Base-by-base conservation (phyloP, 1,140 invertebrate genomes). In the Drosophila lini region DNA sequence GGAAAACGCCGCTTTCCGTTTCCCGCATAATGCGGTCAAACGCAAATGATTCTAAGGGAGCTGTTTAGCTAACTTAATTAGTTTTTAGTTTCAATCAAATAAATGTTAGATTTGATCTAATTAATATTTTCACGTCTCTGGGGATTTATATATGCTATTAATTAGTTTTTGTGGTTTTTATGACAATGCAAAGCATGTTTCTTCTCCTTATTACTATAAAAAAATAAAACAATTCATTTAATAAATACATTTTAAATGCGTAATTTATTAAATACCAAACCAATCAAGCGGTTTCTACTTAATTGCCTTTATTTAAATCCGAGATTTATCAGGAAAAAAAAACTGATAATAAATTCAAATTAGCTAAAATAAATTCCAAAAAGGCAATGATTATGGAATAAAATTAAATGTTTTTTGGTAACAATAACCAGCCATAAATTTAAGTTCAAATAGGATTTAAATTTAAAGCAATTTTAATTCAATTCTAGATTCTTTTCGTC, bases 61-160 rank as follows among this genome's bases (percentile, higher is more conserved):
- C 19, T 28, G 19, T 31, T 31, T 31, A 13, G 28, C 11, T 48
- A 13, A 65, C 44, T 69, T 69, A 69, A 69, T 69, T 69, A 69
- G 61, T 53, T 69, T 69, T 38, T 41, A 34, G 31, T 68, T 64
- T 42, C 41, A 52, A 65, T 52, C 61, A 68, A 65, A 68, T 52
- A 34, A 34, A 28, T 41, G 19, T 36, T 15, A 5, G 28, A 28
- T 31, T 25, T 11, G 3, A 3, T 42, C 19, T 60, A 45, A 59
- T 59, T 45, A 44, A 31, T 32, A 44, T 16, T 58, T 56, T 41
- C 25, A 57, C 11, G 16, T 22, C 10, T 11, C 13, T 36, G 32
- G 2, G 28, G 6, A 15, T 22, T 32, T 7, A 7, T 52, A 11
- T 8, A 5, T 22, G 3, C 15, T 36, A 36, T 36, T 53, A 53